phyloP scores from a whole-genome alignment of 2,113 vertebrate species.

The Phaethon lepturus region DNA sequence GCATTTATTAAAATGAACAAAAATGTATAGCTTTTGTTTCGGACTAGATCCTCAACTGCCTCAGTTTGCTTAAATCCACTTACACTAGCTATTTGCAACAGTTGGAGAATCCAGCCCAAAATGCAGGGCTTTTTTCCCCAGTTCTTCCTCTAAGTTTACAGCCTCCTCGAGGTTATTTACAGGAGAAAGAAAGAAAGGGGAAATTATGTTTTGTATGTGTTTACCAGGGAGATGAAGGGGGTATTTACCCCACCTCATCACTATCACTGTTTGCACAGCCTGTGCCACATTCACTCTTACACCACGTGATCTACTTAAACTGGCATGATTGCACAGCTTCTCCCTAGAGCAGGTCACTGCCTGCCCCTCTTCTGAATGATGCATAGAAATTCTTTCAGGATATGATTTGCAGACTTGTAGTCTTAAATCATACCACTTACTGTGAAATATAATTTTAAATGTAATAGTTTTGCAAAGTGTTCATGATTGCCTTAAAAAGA shows the following conservation, averaged over 20 bases:
- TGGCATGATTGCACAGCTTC: background rate
- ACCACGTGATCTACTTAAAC: background rate
- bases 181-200: background rate
- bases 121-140: background rate
- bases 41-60: background rate
- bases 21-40: background rate
- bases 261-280: background rate
- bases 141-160: background rate
- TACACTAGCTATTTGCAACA: background rate
- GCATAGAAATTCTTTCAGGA: background rate
- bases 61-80: background rate
- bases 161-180: background rate
- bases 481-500: background rate
- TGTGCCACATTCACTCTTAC: background rate
- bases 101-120: background rate
- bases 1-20: background rate
- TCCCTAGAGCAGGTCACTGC: background rate
- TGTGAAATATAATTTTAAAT: constrained; percentile 27
- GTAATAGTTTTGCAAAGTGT: background rate
- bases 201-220: background rate
- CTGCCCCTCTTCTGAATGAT: background rate
- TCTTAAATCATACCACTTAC: constrained; percentile 2
- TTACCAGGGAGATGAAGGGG: background rate
- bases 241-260: background rate
- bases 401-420: background rate